Evolutionary conservation across 2,888 invertebrate genomes (phyloP).

Genomic region (Harpalus rubripes): DNA sequence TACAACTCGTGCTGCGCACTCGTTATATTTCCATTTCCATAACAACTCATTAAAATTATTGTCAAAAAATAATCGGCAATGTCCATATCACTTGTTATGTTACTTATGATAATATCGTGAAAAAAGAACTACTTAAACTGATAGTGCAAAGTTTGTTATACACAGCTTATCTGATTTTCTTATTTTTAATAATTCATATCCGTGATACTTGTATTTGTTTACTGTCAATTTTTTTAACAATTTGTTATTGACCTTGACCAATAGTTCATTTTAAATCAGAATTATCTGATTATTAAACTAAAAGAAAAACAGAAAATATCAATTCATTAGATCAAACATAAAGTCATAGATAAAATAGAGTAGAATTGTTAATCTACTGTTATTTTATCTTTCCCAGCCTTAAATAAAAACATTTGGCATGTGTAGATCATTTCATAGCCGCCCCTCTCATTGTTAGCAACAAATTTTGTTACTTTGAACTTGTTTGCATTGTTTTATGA

Average conservation of each 20-base stretch:
- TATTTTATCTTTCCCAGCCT: not conserved
- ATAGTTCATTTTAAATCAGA: not conserved
- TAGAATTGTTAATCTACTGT: conserved; percentile 27
- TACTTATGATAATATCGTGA: too few species aligned
- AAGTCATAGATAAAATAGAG: conserved; percentile 26
- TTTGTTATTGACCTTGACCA: not conserved
- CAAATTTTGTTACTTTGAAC: not conserved
- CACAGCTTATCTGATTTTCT: too few species aligned
- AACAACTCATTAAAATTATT: too few species aligned
- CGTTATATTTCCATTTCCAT: too few species aligned
- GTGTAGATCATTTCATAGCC: not conserved
- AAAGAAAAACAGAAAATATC: not conserved
- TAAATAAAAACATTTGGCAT: not conserved
- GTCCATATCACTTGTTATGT: too few species aligned
- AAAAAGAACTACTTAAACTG: too few species aligned
- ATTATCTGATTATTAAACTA: not conserved
- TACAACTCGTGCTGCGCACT: too few species aligned
- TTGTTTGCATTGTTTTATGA: not conserved
- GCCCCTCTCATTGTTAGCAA: not conserved
- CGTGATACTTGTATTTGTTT: too few species aligned
- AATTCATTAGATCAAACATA: conserved; percentile 15
- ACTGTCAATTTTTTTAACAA: too few species aligned
- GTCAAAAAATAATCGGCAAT: too few species aligned
- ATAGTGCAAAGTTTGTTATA: too few species aligned
- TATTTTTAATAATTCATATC: too few species aligned